These are phyloP conservation scores for Enteromius mattozi DNA, from an alignment of 2,797 vertebrate species.

Conservation along the genomic window DNA sequence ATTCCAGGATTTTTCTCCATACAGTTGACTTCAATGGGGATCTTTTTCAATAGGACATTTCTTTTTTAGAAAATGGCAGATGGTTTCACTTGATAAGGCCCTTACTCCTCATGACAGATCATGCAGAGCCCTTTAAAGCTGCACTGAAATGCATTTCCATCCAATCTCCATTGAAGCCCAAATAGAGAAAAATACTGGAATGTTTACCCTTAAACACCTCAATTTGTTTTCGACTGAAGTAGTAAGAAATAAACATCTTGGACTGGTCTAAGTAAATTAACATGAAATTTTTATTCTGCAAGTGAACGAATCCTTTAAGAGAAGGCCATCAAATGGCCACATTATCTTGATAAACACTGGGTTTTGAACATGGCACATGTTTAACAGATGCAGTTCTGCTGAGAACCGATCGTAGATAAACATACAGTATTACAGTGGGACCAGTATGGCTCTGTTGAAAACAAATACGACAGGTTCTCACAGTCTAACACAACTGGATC, in stretches of 20 bases:
- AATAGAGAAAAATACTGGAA: not conserved
- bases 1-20: not conserved
- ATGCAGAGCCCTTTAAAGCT: not conserved
- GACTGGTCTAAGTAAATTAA: not conserved
- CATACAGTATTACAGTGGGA: not conserved
- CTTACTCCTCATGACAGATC: not conserved
- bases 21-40: not conserved
- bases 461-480: conserved; percentile 20
- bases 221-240: not conserved
- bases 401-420: conserved; percentile 35
- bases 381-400: conserved; percentile 63
- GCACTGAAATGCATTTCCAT: not conserved
- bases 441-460: conserved; percentile 47
- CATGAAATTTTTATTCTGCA: not conserved
- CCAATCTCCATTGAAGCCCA: not conserved
- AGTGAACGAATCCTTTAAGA: not conserved
- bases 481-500: conserved; percentile 66
- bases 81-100: not conserved
- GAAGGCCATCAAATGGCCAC: not conserved
- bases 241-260: not conserved
- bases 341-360: conserved; percentile 61
- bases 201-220: not conserved
- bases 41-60: not conserved
- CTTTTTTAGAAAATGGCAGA: not conserved
- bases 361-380: conserved; percentile 58